These are phyloP conservation scores for Turnix velox DNA, from an alignment of 2,113 vertebrate species.

Conservation along the genomic window DNA sequence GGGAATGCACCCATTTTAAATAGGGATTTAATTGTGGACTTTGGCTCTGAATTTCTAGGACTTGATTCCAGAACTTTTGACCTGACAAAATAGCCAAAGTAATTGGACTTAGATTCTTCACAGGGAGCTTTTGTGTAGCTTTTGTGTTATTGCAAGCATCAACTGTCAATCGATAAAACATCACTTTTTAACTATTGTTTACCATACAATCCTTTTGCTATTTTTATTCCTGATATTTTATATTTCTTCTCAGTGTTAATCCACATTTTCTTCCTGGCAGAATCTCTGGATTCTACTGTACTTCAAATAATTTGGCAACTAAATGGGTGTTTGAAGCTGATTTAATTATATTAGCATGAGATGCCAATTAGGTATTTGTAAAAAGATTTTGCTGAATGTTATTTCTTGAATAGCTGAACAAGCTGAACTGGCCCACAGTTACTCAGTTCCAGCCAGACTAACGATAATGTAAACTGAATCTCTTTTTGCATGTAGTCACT, in stretches of 20 bases:
- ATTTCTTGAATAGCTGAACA: not conserved
- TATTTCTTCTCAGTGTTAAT: not conserved
- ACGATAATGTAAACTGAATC: constrained; percentile 1
- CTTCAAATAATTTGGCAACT: not conserved
- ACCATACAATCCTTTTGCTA: not conserved
- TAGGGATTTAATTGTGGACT: too few relatives aligned
- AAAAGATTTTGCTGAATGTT: not conserved
- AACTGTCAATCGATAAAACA: not conserved
- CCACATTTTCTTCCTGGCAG: not conserved
- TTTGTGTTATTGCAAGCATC: not conserved
- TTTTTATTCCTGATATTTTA: not conserved
- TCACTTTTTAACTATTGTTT: not conserved
- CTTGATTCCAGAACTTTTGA: not conserved
- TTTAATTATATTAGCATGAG: constrained; percentile 1
- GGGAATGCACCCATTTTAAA: not conserved
- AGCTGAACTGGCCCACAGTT: not conserved
- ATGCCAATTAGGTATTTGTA: not conserved
- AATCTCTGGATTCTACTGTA: not conserved
- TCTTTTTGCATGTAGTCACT: not conserved
- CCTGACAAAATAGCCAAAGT: not conserved
- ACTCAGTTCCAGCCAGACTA: not conserved
- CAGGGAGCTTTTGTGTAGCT: not conserved
- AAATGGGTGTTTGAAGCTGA: not conserved
- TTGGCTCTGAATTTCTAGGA: not conserved
- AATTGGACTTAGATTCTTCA: not conserved